Evolutionary conservation across 2,113 vertebrate species (phyloP).

Genomic region (Mirounga angustirostris): DNA sequence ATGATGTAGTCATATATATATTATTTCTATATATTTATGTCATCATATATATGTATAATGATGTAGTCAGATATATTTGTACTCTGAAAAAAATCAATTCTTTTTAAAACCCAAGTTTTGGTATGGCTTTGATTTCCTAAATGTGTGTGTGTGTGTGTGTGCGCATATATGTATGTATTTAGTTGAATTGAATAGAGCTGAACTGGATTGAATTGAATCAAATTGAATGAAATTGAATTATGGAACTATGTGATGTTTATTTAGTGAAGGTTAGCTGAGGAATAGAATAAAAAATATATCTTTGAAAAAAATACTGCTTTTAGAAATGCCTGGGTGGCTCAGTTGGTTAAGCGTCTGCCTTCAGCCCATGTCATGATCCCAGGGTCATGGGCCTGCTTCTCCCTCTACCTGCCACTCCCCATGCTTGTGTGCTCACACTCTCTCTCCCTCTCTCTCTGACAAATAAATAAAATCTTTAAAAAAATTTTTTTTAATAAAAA

Average conservation of each 20-base stretch:
- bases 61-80: neutral
- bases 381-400: too few relatives aligned
- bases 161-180: neutral
- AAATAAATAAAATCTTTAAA: too few relatives aligned
- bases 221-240: neutral
- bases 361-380: neutral
- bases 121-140: neutral
- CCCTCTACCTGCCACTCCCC: too few relatives aligned
- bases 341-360: neutral
- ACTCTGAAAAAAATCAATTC: neutral
- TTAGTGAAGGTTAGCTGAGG: neutral
- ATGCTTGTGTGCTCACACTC: too few relatives aligned
- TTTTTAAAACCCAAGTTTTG: neutral
- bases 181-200: neutral
- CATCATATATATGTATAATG: neutral
- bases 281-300: slow-evolving; percentile 37
- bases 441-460: too few relatives aligned
- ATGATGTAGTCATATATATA: neutral
- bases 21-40: neutral
- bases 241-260: neutral
- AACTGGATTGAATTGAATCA: neutral
- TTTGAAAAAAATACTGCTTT: slow-evolving; percentile 13
- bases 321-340: neutral
- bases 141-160: neutral
- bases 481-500: too few relatives aligned